Base-by-base conservation (phyloP, 2,113 vertebrate genomes). In the Columbina picui region DNA sequence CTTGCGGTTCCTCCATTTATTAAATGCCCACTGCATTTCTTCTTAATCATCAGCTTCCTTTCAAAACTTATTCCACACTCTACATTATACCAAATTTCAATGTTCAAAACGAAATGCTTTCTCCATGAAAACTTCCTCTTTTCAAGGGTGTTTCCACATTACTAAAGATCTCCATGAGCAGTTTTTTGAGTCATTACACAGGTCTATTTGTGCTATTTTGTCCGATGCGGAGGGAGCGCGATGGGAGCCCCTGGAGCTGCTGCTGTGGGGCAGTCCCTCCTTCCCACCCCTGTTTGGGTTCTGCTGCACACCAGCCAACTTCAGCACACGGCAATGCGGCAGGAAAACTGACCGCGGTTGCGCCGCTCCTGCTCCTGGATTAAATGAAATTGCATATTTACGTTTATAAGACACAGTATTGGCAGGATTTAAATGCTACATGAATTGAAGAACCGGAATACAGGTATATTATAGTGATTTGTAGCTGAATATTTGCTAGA, bases 11-110 rank as follows among this genome's bases (percentile, higher is more conserved):
- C 98, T 98, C 98, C 97, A 98, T 98, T 99, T 98, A 98, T 99
- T 99, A 99, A 99, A 99, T 99, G 99, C 98, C 98, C 98, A 98
- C 98, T 98, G 98, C 98, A 98, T 99, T 98, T 98, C 97, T 98
- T 98, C 98, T 99, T 99, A 99, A 99, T 99, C 99, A 99, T 98
- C 98, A 98, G 98, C 98, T 99, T 99, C 99, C 98, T 99, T 99
- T 99, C 98, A 98, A 99, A 99, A 99, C 98, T 99, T 98, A 98
- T 98, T 98, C 98, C 97, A 98, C 97, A 98, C 97, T 98, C 98
- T 97, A 98, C 96, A 98, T 98, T 98, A 98, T 98, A 98, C 98
- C 97, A 98, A 98, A 98, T 98, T 98, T 97, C 95, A 97, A 81
- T 97, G 98, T 99, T 98, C 96, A 99, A 97, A 99, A 99, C 98